Conservation (phyloP, 2,797 vertebrate genomes). For the Mus minutoides region DNA sequence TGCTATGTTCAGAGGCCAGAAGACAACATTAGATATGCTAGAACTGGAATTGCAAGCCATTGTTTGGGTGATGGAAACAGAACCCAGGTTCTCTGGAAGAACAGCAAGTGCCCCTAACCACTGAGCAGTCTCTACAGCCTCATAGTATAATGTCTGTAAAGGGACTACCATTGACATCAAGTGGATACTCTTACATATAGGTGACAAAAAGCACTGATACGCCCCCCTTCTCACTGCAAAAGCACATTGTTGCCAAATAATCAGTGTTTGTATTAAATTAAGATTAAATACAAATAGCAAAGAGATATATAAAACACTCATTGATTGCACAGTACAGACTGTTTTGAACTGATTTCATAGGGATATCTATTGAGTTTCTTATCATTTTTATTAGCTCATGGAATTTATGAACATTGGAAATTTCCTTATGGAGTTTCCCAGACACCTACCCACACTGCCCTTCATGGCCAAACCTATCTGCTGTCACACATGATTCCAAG, state of each 20-base stretch:
- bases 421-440: background rate
- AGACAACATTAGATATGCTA: background rate
- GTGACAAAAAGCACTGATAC: background rate
- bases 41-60: background rate
- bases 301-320: background rate
- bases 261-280: background rate
- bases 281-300: background rate
- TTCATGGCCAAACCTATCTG: background rate
- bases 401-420: background rate
- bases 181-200: background rate
- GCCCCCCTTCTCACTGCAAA: background rate
- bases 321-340: slow-evolving; percentile 1
- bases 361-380: background rate
- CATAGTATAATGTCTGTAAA: background rate
- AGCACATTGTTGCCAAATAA: background rate
- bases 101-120: background rate
- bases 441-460: no score
- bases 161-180: no score
- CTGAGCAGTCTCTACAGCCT: background rate
- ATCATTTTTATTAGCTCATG: background rate
- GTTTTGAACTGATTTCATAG: background rate
- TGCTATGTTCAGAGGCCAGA: background rate
- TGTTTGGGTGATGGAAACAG: background rate
- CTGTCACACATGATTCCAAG: background rate
- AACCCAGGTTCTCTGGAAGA: background rate